phyloP scores from a whole-genome alignment of 35 echinoderm and acorn worm species.

The Ophiothrix spiculata region DNA sequence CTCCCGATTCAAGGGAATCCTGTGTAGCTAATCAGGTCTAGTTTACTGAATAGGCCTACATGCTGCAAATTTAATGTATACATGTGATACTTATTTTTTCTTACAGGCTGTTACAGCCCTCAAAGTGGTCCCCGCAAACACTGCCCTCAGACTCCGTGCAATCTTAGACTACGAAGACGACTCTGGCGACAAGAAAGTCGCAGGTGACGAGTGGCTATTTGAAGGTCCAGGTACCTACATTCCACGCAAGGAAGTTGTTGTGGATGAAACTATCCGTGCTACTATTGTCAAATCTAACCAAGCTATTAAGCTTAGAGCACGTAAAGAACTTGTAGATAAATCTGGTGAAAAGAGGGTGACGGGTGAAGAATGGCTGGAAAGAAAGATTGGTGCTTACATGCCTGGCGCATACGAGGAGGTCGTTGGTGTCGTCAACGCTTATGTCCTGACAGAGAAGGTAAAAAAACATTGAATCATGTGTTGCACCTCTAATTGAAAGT shows the following conservation, averaged over 20 bases:
- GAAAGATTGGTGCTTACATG: slow-evolving; percentile 93
- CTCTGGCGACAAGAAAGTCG: slow-evolving; percentile 58
- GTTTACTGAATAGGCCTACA: too few relatives aligned
- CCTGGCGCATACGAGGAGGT: slow-evolving; percentile 98
- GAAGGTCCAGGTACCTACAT: slow-evolving; percentile 97
- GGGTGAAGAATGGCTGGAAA: slow-evolving; percentile 95
- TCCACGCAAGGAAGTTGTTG: slow-evolving; percentile 87
- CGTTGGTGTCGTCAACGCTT: slow-evolving; percentile 89
- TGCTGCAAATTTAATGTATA: too few relatives aligned
- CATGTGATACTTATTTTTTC: too few relatives aligned
- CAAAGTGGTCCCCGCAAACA: slow-evolving; percentile 93
- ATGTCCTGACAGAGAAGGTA: slow-evolving; percentile 97
- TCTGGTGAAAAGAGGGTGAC: slow-evolving; percentile 66
- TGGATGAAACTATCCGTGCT: slow-evolving; percentile 89
- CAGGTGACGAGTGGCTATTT: slow-evolving; percentile 98
- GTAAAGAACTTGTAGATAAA: slow-evolving; percentile 85
- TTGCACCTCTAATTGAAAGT: too few relatives aligned
- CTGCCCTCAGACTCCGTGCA: slow-evolving; percentile 79
- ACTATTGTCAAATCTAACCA: slow-evolving; percentile 97
- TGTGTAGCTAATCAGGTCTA: too few relatives aligned
- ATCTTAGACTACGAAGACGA: slow-evolving; percentile 90
- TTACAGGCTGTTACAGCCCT: slow-evolving; percentile 77
- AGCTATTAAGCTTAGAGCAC: slow-evolving; percentile 92
- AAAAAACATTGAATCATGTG: too few relatives aligned
- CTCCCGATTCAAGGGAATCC: too few relatives aligned